These are phyloP conservation scores for Dicerorhinus sumatrensis DNA, from an alignment of 2,113 vertebrate species.

Conservation along the genomic window DNA sequence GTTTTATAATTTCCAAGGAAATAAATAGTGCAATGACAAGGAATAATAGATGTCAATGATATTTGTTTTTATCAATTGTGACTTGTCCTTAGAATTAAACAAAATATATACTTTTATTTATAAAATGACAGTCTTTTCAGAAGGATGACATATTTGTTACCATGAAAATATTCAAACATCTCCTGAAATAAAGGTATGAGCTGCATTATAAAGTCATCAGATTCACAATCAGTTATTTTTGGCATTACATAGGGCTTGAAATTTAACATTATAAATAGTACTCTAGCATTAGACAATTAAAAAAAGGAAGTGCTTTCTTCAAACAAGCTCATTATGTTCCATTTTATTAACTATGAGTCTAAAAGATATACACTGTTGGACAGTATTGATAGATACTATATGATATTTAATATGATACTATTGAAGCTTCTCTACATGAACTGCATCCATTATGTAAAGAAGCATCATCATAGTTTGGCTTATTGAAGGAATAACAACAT, in stretches of 20 bases:
- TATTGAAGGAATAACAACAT: neutral
- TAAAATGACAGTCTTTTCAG: neutral
- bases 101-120: neutral
- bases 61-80: constrained; percentile 23
- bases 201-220: neutral
- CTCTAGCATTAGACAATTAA: neutral
- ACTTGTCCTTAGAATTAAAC: neutral
- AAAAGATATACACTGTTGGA: neutral
- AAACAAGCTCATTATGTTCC: neutral
- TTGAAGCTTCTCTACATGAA: neutral
- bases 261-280: constrained; percentile 32
- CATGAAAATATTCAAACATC: constrained; percentile 33
- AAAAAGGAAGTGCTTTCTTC: neutral
- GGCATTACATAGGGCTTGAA: neutral
- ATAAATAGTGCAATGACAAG: neutral
- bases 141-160: neutral
- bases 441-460: neutral
- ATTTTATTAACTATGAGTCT: neutral
- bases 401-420: neutral
- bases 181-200: constrained; percentile 49
- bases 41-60: neutral
- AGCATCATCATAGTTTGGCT: neutral
- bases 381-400: neutral
- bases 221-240: constrained; percentile 62
- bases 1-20: neutral